Base-by-base conservation (phyloP, 2,888 invertebrate species). In the Bugula neritina region DNA sequence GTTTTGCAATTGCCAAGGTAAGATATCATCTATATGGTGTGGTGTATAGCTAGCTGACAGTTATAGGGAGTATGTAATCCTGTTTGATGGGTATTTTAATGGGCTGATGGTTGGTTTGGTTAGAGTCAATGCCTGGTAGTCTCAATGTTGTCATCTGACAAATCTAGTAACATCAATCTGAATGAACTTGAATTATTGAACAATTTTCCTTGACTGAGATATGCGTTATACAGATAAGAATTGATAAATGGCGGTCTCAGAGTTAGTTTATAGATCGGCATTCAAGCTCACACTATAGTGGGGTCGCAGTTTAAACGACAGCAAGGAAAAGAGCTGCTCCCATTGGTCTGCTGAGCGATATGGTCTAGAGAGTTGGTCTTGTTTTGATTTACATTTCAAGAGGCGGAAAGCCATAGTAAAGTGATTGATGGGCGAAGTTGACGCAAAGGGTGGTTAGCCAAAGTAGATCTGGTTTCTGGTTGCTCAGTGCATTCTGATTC, bases 371-470 rank as follows among this genome's bases (percentile, higher is more conserved):
- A 5, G 17, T 17, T 17, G 23, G 3, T 25, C 34, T 34, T 63
- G 63, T 63, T 63, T 63, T 63, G 63, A 63, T 31, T 63, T 34
- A 5, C 31, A 31, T 27, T n/a, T 63, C 63, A 63, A 63, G 63
- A 31, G 34, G 63, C 63, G 63, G 63, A 63, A 63, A 63, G 63
- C 63, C 34, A 63, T 21, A 13, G 34, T 31, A 17, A 31, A 3
- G 13, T 63, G 63, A 63, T 63, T 63, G 63, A 63, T 63, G 10
- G 31, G 10, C 27, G 5, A 13, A 13, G 34, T 5, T 63, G 63
- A 63, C 63, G 63, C 27, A 63, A 17, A 31, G 25, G 10, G 63
- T 31, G 63, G 63, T 63, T 63, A 31, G 10, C 34, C 31, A 5
- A 27, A 43, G 17, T 43, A 43, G 5, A 43, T 17, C 5, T 10